A percentile compares a stretch with the other conserved stretches of the same genome.
These are phyloP conservation scores for Pterophyllum scalare DNA, from an alignment of 2,113 vertebrate species.

Conservation along the genomic window DNA sequence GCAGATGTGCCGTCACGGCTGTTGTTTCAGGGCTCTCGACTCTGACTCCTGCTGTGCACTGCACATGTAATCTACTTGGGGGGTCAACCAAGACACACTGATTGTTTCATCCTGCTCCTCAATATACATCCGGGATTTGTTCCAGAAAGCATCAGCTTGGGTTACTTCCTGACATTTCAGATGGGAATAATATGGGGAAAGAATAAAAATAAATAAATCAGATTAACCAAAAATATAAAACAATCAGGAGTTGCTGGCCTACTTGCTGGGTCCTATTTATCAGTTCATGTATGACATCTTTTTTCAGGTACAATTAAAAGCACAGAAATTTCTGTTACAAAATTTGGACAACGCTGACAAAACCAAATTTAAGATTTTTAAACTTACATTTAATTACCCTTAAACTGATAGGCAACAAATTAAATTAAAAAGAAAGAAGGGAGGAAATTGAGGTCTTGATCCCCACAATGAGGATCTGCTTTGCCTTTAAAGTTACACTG, in stretches of 20 bases:
- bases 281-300: neutral
- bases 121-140: conserved; percentile 3
- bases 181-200: neutral
- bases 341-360: neutral
- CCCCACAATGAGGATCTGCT: too few relatives aligned
- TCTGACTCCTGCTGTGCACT: conserved; percentile 49
- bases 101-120: conserved; percentile 2
- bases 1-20: conserved; percentile 27
- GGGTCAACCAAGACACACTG: conserved; percentile 22
- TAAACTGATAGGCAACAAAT: too few relatives aligned
- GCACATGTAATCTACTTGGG: conserved; percentile 27
- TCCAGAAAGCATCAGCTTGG: neutral
- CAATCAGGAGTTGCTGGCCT: neutral
- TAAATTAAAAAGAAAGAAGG: too few relatives aligned
- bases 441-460: too few relatives aligned
- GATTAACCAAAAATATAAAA: neutral
- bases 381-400: too few relatives aligned
- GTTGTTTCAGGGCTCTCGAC: conserved; percentile 62
- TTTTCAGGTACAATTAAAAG: neutral
- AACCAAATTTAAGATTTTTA: too few relatives aligned
- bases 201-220: neutral
- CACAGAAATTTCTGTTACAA: neutral
- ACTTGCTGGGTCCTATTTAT: neutral
- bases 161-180: neutral
- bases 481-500: too few relatives aligned